Evolutionary conservation across 1,140 invertebrate species (phyloP).

Genomic region (Conopomorpha cramerella): DNA sequence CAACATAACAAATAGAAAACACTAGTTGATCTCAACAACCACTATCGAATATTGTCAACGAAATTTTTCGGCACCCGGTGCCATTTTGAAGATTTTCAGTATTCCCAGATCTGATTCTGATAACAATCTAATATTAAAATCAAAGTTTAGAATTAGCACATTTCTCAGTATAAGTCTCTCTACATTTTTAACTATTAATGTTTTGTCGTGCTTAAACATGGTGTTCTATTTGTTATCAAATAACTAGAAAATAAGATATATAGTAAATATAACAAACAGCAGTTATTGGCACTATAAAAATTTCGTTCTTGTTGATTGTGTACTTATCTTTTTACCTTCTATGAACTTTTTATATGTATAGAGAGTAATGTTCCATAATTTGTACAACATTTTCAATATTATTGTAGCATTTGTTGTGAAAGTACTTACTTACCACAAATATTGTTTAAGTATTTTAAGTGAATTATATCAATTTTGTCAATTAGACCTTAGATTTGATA

Average conservation of each 20-base stretch:
- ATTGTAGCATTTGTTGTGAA: conserved; percentile 15
- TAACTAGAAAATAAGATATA: conserved; percentile 61
- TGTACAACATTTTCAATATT: no score
- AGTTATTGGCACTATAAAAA: conserved; percentile 61
- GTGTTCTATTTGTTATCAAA: conserved; percentile 64
- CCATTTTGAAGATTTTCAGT: conserved; percentile 20
- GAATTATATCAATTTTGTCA: conserved; percentile 56
- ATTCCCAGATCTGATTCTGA: conserved; percentile 49
- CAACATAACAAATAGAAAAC: no score
- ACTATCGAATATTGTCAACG: conserved; percentile 51
- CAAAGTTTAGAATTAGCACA: conserved; percentile 61
- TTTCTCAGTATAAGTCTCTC: conserved; percentile 63
- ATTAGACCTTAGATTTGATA: conserved; percentile 23
- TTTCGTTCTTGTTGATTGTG: conserved; percentile 18
- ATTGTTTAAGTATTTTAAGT: conserved; percentile 41
- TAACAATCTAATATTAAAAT: no score
- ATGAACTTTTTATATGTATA: conserved; percentile 14
- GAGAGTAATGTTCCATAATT: no score
- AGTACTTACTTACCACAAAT: conserved; percentile 27
- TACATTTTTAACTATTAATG: conserved; percentile 64
- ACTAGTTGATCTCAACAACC: conserved; percentile 42
- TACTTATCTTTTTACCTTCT: conserved; percentile 8
- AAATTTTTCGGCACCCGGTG: conserved; percentile 32
- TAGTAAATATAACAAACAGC: conserved; percentile 34
- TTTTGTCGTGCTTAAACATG: conserved; percentile 64